These are phyloP conservation scores for Drosophila yooni DNA, from an alignment of 2,888 invertebrate species.

Conservation along the genomic window DNA sequence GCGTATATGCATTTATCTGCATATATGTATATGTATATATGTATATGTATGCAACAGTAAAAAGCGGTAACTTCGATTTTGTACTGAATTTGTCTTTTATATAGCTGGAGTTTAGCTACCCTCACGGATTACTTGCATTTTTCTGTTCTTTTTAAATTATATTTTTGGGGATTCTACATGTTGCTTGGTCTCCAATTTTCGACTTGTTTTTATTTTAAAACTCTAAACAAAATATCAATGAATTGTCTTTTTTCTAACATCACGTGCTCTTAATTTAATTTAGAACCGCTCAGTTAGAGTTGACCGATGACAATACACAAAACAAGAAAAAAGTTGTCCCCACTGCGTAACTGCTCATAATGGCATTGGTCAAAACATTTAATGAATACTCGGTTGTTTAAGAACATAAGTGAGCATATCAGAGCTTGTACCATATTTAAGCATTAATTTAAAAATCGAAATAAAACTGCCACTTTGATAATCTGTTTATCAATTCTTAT, in stretches of 20 bases:
- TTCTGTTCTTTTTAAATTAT: not conserved
- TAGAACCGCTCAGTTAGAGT: not conserved
- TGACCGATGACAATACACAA: not conserved
- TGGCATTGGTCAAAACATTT: not conserved
- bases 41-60: not conserved
- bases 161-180: slow-evolving; percentile 16
- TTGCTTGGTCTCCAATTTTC: slow-evolving; percentile 11
- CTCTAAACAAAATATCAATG: not conserved
- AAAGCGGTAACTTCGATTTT: slow-evolving; percentile 20
- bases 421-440: not conserved
- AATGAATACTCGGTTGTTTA: not conserved
- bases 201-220: slow-evolving; percentile 1
- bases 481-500: not conserved
- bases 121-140: slow-evolving; percentile 15
- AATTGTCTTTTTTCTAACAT: not conserved
- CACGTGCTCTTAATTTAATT: not conserved
- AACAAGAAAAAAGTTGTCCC: not conserved
- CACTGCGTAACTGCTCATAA: not conserved
- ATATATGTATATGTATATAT: not conserved
- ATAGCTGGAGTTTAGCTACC: slow-evolving; percentile 2
- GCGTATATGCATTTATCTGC: slow-evolving; percentile 6
- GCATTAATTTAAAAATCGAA: not conserved
- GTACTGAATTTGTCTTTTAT: slow-evolving; percentile 33
- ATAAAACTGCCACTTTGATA: not conserved
- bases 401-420: not conserved